Evolutionary conservation across 2,888 invertebrate genomes (phyloP).

Genomic region (Eumacrocentrus americanus): DNA sequence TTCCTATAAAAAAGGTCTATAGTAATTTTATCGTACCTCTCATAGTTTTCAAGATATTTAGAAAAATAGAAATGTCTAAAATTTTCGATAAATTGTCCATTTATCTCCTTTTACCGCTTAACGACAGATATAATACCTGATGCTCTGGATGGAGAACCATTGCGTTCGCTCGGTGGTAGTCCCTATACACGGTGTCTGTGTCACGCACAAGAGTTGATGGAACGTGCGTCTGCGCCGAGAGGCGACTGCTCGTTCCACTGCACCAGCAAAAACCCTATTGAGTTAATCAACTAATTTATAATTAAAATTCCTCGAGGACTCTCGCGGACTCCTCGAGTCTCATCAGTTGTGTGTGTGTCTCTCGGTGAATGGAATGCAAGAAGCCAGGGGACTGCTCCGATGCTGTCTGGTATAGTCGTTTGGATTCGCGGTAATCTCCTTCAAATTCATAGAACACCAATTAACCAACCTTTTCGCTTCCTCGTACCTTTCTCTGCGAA

Average conservation of each 20-base stretch:
- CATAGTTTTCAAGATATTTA: too few relatives aligned
- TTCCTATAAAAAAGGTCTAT: too few relatives aligned
- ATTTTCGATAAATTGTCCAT: too few relatives aligned
- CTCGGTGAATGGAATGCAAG: conserved; percentile 37
- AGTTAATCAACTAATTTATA: conserved; percentile 63
- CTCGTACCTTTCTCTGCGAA: conserved; percentile 27
- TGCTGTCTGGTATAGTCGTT: conserved; percentile 46
- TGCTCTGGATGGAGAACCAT: conserved; percentile 45
- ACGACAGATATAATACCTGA: too few relatives aligned
- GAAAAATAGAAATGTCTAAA: too few relatives aligned
- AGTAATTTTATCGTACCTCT: too few relatives aligned
- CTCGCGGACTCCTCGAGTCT: neutral
- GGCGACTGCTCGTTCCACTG: conserved; percentile 48
- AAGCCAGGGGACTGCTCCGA: conserved; percentile 39
- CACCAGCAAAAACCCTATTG: conserved; percentile 60
- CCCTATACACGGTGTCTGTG: conserved; percentile 26
- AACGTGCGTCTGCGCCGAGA: conserved; percentile 40
- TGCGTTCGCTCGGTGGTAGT: conserved; percentile 27
- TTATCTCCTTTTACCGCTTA: too few relatives aligned
- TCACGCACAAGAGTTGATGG: conserved; percentile 30
- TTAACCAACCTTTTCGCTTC: conserved; percentile 53
- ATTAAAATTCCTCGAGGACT: conserved; percentile 60
- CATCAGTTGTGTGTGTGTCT: neutral
- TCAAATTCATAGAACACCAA: conserved; percentile 61
- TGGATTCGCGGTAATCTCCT: conserved; percentile 57